phyloP scores from a whole-genome alignment of 2,113 vertebrate species.

The Spilogale gracilis region DNA sequence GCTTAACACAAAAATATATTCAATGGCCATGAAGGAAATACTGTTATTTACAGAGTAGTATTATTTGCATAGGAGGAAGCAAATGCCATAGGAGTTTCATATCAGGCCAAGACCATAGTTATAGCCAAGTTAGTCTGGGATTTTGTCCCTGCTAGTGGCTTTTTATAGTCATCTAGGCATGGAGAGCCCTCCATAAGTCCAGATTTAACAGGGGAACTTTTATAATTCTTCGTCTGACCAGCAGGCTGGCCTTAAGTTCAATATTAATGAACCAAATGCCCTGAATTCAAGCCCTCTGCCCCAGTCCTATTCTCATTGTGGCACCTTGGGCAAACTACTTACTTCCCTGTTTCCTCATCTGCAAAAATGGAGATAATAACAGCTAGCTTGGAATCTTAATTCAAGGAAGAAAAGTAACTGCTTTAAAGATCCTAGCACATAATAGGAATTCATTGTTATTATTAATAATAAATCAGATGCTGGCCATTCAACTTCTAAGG shows the following conservation, averaged over 20 bases:
- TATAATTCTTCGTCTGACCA: neutral
- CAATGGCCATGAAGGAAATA: neutral
- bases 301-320: neutral
- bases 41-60: neutral
- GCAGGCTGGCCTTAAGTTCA: neutral
- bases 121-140: neutral
- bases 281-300: neutral
- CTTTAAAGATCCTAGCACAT: neutral
- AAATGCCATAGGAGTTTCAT: neutral
- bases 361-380: neutral
- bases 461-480: neutral
- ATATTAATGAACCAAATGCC: neutral
- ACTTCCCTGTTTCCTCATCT: neutral
- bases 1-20: neutral
- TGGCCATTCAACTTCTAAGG: neutral
- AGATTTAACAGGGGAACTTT: neutral
- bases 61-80: neutral
- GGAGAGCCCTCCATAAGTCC: neutral
- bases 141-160: neutral
- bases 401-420: neutral
- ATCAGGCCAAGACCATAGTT: neutral
- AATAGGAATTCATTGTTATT: neutral
- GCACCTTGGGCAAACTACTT: neutral
- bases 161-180: neutral
- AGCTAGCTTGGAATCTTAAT: neutral